Base-by-base conservation (phyloP, 2,888 invertebrate genomes). In the Ophion obscuratus region DNA sequence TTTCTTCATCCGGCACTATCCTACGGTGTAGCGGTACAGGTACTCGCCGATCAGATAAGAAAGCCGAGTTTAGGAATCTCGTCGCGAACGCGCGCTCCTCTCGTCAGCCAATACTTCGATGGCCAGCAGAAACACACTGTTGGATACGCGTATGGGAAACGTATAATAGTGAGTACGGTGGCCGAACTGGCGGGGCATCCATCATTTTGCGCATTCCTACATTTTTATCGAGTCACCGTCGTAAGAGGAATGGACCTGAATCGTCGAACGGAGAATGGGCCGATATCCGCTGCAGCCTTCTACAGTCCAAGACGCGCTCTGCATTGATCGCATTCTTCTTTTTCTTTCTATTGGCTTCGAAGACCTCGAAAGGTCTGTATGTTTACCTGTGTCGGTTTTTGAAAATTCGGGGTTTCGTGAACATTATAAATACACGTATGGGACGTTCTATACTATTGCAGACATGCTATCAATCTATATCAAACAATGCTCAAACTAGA, bases 181-280 rank as follows among this genome's bases (percentile, higher is more conserved):
- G 86, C 82, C 88, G 59, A 84, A 87, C 87, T 87, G 86, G 86
- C 88, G 81, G 85, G 88, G 89, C 89, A 91, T 91, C 90, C 87
- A 90, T 91, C 90, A 90, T 90, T 91, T 92, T 87, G 90, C 91
- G 88, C 87, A 90, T 88, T 83, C 85, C 87, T 82, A 84, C 84
- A 83, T 78, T 86, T 85, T 75, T 80, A 87, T 86, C 85, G 77
- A 87, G 87, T 87, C 87, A 87, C 85, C 44, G 71, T 85, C 79
- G 77, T 82, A 81, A 70, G 61, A 71, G 67, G 61, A 44, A 20
- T 24, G 62, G 68, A 68, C 68, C 57, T 24, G 27, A 40, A 74
- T 64, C 78, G 66, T 64, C 80, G 71, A 31, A 64, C 20, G 24
- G 31, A 31, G 27, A 61, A 20, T 47, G 47, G 47, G 17, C n/a